These are phyloP conservation scores for Orthonevra nobilis DNA, from an alignment of 2,888 invertebrate genomes.

Conservation along the genomic window DNA sequence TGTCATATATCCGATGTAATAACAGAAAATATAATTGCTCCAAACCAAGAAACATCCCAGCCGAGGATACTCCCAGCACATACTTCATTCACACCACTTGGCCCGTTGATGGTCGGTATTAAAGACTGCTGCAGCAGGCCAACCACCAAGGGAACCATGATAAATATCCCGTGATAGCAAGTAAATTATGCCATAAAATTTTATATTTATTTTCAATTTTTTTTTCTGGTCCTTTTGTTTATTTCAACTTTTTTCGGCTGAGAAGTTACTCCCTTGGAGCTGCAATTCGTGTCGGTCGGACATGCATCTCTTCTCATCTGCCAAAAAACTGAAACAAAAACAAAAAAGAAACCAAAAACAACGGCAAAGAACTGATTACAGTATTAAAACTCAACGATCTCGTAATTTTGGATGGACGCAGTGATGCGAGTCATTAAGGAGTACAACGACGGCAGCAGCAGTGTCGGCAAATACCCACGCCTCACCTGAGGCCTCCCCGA, in stretches of 20 bases:
- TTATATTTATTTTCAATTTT: slow-evolving; percentile 70
- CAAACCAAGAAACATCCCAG: background rate
- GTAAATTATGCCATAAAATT: slow-evolving; percentile 70
- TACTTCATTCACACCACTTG: slow-evolving; percentile 61
- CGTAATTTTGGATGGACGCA: slow-evolving; percentile 66
- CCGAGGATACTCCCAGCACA: slow-evolving; percentile 32
- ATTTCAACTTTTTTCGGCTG: background rate
- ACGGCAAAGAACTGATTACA: slow-evolving; percentile 12
- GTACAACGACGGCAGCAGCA: slow-evolving; percentile 34
- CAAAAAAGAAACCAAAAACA: slow-evolving; percentile 8
- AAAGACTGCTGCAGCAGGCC: slow-evolving; percentile 17
- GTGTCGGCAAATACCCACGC: slow-evolving; percentile 58
- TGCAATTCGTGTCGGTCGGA: slow-evolving; percentile 36
- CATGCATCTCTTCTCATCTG: slow-evolving; percentile 47
- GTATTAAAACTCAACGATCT: slow-evolving; percentile 66
- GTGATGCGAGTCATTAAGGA: slow-evolving; percentile 66
- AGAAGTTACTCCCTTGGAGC: slow-evolving; percentile 32
- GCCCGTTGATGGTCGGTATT: slow-evolving; percentile 14
- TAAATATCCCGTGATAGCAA: slow-evolving; percentile 63
- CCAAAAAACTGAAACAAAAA: slow-evolving; percentile 24
- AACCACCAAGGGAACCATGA: slow-evolving; percentile 40
- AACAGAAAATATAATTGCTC: slow-evolving; percentile 8
- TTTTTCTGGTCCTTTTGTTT: slow-evolving; percentile 9
- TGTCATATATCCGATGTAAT: slow-evolving; percentile 19
- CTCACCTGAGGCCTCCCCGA: slow-evolving; percentile 52